Base-by-base conservation (phyloP, 2,797 vertebrate species). In the Anguilla obscura region DNA sequence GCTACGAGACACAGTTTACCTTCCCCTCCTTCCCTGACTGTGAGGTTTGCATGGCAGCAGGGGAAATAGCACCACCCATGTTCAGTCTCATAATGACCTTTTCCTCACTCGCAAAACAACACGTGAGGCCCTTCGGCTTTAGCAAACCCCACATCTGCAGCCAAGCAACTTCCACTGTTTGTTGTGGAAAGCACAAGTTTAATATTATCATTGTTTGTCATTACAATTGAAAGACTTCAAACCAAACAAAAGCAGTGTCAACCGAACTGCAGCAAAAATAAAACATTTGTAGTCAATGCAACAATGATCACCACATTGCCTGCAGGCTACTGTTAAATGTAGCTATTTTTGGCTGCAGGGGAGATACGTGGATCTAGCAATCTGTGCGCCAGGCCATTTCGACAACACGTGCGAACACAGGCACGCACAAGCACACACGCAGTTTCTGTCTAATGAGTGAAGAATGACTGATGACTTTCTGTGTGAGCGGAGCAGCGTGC, bases 21-120 rank as follows among this genome's bases (percentile, higher is more conserved):
- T 95, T 92, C 92, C 94, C 92, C 95, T 94, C 93, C 92, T 95
- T 94, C 96, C 94, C 94, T 94, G 92, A 91, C 93, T 93, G 91
- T 91, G 91, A 93, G 91, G 89, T 2, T 90, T 91, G 21, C 8
- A 18, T 24, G 92, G 89, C 91, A 90, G 91, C 89, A 27, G 93
- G 93, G 92, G 89, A 95, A 93, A 94, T 87, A 24, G 45, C 45
- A 12, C 79, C 79, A 18, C 79, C 79, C 1, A 3, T 50, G 79
- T 50, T 82, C 7, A 27, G 4, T 82, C 79, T 50, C 21, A 82
- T 48, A 24, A 48, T 18, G 8, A n/a, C 79, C 79, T 50, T 50
- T 82, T 82, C 24, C 21, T 1, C 45, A 24, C 4, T 50, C 45
- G 4, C 10, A 82, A 50, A 8, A 50, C 3, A 50, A 12, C 9